Evolutionary conservation across 2,113 vertebrate genomes (phyloP), one percentile per base, ranked within the genome.

Genomic region (Notothenia coriiceps): DNA sequence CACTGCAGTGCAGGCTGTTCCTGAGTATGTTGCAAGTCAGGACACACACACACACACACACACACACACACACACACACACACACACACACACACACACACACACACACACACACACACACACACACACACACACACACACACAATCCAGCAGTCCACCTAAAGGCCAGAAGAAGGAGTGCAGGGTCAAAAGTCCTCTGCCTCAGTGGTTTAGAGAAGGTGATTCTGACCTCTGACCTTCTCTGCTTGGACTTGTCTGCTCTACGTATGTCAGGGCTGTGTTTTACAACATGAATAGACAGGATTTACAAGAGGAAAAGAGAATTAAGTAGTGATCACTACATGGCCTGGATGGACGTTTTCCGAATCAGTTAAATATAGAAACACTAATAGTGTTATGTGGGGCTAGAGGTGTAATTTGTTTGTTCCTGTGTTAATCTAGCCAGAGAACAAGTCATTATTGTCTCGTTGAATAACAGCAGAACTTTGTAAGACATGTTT

Each of bases 21-120:
- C 78, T 79, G 82, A 88, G 85, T 92, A 74, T 80, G 89, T 63
- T 89, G 79, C 92, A 92, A 86, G 89, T 88, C 89, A 74, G 69
- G 87, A 83, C 25, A 25, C 25, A 25, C 25, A 25, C 25, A 22
- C 22, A 22, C 22, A 22, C 22, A 22, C 22, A 22, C 22, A 22
- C 22, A 22, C 63, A 75, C 52, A 25, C 71, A 61, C 52, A 71
- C 22, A 54, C 20, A 35, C 35, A 35, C 69, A n/a, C 61, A 77
- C 49, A 80, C 61, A 72, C 13, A 72, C 63, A 75, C 47, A 25
- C 71, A 61, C 52, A 71, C 22, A 54, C 18, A 75, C 52, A n/a
- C 71, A 61, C 56, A 68, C 22, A 54, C 55, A 72, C 17, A 72
- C 63, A 75, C 52, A n/a, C 71, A 61, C 52, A 71, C 22, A 50